Conservation (phyloP, 1,140 invertebrate genomes). For the Drosophila kohkoa region DNA sequence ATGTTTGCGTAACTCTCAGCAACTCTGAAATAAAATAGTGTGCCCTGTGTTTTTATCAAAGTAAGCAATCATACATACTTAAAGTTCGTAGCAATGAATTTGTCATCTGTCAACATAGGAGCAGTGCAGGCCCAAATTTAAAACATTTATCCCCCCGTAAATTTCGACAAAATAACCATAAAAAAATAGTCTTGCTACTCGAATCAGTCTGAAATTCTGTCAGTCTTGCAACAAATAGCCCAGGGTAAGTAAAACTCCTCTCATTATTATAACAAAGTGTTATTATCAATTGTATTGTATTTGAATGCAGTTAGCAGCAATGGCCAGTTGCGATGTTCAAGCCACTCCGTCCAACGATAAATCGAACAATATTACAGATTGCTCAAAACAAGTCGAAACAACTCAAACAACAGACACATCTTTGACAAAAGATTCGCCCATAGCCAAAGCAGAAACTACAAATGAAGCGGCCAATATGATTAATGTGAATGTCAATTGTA, state of each 20-base stretch:
- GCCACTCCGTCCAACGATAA: constrained; percentile 46
- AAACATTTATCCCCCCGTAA: constrained; percentile 33
- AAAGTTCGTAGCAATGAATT: constrained; percentile 5
- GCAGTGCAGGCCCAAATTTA: constrained; percentile 48
- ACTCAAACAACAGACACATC: background rate
- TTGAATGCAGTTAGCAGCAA: constrained; percentile 37
- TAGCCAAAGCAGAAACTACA: background rate
- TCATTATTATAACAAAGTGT: background rate
- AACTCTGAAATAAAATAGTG: background rate
- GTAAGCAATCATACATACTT: background rate
- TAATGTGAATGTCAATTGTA: background rate
- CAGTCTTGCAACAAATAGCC: constrained; percentile 63
- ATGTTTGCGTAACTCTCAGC: background rate
- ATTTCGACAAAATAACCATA: constrained; percentile 43
- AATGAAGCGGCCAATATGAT: background rate
- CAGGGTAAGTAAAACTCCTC: constrained; percentile 46
- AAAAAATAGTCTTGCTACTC: constrained; percentile 37
- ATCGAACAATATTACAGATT: constrained; percentile 18
- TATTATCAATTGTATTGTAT: background rate
- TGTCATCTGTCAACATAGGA: constrained; percentile 16
- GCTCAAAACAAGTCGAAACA: constrained; percentile 3
- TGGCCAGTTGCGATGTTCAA: constrained; percentile 62
- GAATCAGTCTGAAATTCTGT: constrained; percentile 48
- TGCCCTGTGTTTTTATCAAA: background rate
- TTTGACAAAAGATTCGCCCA: background rate